Evolutionary conservation across 2,113 vertebrate genomes (phyloP).

Genomic region (Coreoperca whiteheadi): DNA sequence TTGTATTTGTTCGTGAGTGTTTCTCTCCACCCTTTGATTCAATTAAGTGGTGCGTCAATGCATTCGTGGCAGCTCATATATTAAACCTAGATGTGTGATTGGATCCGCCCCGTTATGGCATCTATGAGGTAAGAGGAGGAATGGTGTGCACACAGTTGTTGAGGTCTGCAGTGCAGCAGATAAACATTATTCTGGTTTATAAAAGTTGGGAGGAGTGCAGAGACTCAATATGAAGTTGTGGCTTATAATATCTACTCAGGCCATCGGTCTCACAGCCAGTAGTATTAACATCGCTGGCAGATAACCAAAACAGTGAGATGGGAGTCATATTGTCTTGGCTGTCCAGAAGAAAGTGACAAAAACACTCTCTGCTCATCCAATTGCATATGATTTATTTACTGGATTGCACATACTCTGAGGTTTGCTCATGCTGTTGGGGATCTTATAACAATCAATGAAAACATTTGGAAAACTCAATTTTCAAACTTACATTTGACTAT

Average conservation of each 20-base stretch:
- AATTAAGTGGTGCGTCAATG: constrained; percentile 40
- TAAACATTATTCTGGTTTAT: constrained; percentile 29
- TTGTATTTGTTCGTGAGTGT: constrained; percentile 7
- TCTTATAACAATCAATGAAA: too few species aligned
- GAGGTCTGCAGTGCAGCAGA: constrained; percentile 27
- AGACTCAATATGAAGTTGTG: background rate
- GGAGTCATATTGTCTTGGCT: constrained; percentile 18
- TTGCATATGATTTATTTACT: constrained; percentile 3
- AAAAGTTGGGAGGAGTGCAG: constrained; percentile 32
- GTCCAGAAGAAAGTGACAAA: background rate
- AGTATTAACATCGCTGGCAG: constrained; percentile 30
- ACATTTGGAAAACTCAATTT: background rate
- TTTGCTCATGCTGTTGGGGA: background rate
- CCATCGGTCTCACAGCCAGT: background rate
- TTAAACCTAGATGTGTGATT: constrained; percentile 45
- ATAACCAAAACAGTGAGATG: constrained; percentile 15
- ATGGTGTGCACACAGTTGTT: background rate
- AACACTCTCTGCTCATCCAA: background rate
- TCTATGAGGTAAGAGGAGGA: constrained; percentile 60
- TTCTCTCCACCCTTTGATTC: constrained; percentile 41
- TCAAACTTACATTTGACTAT: background rate
- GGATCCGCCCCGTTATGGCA: constrained; percentile 59
- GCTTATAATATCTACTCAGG: constrained; percentile 4
- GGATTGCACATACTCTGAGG: background rate
- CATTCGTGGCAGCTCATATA: constrained; percentile 15